Evolutionary conservation across 2,888 invertebrate genomes (phyloP).

Genomic region (Ochropacha duplaris): DNA sequence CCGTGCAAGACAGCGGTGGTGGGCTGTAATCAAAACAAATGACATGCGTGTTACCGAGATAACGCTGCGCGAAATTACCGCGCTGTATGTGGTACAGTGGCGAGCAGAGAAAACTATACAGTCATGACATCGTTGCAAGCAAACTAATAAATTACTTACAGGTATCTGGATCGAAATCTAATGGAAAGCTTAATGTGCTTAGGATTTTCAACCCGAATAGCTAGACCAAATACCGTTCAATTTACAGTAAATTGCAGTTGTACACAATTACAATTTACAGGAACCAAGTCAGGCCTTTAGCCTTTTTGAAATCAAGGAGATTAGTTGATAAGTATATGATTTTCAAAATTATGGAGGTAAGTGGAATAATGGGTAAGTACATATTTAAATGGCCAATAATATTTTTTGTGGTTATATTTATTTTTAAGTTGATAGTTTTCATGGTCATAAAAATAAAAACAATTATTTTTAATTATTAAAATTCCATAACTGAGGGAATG

Average conservation of each 20-base stretch:
- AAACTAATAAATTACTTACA: background rate
- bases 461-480: too few species aligned
- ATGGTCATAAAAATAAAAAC: too few species aligned
- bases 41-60: conserved; percentile 51
- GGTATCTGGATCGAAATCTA: background rate
- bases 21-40: conserved; percentile 65
- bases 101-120: conserved; percentile 3
- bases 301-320: too few species aligned
- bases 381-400: too few species aligned
- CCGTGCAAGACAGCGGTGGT: conserved; percentile 23
- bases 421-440: too few species aligned
- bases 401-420: too few species aligned
- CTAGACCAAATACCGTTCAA: background rate
- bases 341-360: too few species aligned
- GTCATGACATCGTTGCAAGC: background rate
- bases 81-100: conserved; percentile 22
- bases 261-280: background rate
- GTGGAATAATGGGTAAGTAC: too few species aligned
- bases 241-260: background rate
- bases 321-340: too few species aligned
- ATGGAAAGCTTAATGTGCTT: too few species aligned
- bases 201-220: background rate
- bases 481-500: too few species aligned
- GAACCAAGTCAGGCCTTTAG: background rate
- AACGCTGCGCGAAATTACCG: conserved; percentile 38